These are phyloP conservation scores for Chloroclysta siterata DNA, from an alignment of 2,888 invertebrate genomes.

Conservation along the genomic window DNA sequence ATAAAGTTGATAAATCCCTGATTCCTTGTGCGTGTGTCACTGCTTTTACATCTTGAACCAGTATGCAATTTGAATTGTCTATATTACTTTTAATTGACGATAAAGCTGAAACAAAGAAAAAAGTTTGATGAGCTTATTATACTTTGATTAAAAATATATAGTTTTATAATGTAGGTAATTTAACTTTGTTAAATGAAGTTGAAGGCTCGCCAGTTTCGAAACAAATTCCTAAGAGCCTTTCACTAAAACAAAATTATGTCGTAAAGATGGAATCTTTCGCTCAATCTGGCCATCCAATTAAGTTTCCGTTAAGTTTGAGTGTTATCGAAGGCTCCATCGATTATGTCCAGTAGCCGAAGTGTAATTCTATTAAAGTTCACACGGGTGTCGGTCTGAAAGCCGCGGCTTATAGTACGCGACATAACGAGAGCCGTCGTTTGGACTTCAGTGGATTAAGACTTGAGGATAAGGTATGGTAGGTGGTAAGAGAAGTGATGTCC, in stretches of 20 bases:
- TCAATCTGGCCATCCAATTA: slow-evolving; percentile 68
- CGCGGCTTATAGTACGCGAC: slow-evolving; percentile 59
- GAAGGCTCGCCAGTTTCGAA: slow-evolving; percentile 28
- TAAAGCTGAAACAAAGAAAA: slow-evolving; percentile 88
- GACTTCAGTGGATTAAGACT: slow-evolving; percentile 52
- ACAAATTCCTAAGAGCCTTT: slow-evolving; percentile 36
- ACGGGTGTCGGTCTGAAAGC: slow-evolving; percentile 55
- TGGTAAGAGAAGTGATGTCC: slow-evolving; percentile 71
- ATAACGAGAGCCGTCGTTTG: slow-evolving; percentile 71
- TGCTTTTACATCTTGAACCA: slow-evolving; percentile 95
- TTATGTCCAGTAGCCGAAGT: slow-evolving; percentile 68
- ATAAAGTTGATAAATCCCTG: slow-evolving; percentile 86
- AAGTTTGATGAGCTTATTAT: slow-evolving; percentile 24
- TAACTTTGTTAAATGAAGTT: slow-evolving; percentile 23
- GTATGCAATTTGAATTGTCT: slow-evolving; percentile 95
- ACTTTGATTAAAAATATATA: not conserved
- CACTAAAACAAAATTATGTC: slow-evolving; percentile 48
- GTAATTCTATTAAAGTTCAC: slow-evolving; percentile 69
- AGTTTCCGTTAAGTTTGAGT: slow-evolving; percentile 66
- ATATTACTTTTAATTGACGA: slow-evolving; percentile 95
- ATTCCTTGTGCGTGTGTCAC: slow-evolving; percentile 94
- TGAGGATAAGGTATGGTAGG: slow-evolving; percentile 44
- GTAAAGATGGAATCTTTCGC: slow-evolving; percentile 58
- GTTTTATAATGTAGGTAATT: slow-evolving; percentile 2
- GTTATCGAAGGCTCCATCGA: slow-evolving; percentile 67